A percentile compares a stretch with the other conserved stretches of the same genome.
These are phyloP conservation scores for Epinephelus lanceolatus DNA, from an alignment of 2,113 vertebrate species.

Conservation along the genomic window DNA sequence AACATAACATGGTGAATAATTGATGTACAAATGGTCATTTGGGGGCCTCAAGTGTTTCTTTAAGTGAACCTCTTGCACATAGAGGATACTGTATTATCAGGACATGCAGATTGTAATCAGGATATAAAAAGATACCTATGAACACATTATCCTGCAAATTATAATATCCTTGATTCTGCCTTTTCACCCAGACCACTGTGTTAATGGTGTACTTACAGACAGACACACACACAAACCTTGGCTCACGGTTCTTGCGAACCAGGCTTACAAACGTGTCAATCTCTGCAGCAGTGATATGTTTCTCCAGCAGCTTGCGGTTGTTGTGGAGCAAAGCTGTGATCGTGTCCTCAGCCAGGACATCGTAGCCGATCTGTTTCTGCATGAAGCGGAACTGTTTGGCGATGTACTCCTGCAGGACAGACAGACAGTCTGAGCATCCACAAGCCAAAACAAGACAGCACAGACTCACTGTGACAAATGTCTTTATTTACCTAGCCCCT, in stretches of 20 bases:
- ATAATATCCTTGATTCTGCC: not conserved
- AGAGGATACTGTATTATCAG: not conserved
- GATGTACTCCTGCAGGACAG: constrained; percentile 92
- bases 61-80: not conserved
- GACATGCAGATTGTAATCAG: not conserved
- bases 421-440: constrained; percentile 33
- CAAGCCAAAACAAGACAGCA: constrained; percentile 2
- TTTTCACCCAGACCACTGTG: not conserved
- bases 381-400: constrained; percentile 99
- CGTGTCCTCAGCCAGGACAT: constrained; percentile 98
- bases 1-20: too few species aligned
- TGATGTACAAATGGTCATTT: too few species aligned
- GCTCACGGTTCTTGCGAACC: constrained; percentile 98
- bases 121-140: not conserved
- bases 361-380: constrained; percentile 99
- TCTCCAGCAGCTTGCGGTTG: constrained; percentile 97
- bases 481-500: not conserved
- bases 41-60: not conserved
- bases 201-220: not conserved
- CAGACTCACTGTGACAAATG: not conserved
- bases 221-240: constrained; percentile 87
- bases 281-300: constrained; percentile 97
- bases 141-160: not conserved
- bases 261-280: constrained; percentile 98
- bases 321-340: constrained; percentile 98